phyloP scores from a whole-genome alignment of 2,797 vertebrate genomes.

The Xenops minutus region DNA sequence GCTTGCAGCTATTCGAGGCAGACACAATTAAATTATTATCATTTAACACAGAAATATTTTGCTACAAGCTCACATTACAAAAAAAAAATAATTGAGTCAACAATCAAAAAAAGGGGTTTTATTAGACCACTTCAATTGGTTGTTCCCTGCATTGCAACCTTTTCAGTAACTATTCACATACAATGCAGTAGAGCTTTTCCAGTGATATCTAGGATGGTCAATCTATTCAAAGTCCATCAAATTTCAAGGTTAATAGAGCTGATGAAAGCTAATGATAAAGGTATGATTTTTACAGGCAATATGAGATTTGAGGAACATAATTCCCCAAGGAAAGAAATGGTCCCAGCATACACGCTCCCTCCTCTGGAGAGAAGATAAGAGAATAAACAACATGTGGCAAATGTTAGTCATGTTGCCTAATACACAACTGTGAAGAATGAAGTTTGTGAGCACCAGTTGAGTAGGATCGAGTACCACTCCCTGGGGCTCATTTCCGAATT shows the following conservation, averaged over 20 bases:
- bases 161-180: not conserved
- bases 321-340: not conserved
- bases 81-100: not conserved
- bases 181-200: not conserved
- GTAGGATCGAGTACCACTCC: not conserved
- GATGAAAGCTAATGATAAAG: not conserved
- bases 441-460: not conserved
- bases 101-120: not conserved
- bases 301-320: not conserved
- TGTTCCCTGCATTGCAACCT: not conserved
- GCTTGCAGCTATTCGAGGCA: not conserved
- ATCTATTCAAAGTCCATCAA: not conserved
- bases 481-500: not conserved
- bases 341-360: not conserved
- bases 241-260: not conserved
- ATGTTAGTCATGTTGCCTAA: not conserved
- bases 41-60: not conserved
- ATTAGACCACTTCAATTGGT: not conserved
- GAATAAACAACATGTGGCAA: conserved; percentile 38
- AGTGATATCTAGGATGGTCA: fast-evolving
- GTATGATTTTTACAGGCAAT: not conserved
- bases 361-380: not conserved
- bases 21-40: not conserved
- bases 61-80: not conserved
- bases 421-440: not conserved